These are phyloP conservation scores for Rhodinocichla rosea DNA, from an alignment of 2,113 vertebrate species.

Conservation along the genomic window DNA sequence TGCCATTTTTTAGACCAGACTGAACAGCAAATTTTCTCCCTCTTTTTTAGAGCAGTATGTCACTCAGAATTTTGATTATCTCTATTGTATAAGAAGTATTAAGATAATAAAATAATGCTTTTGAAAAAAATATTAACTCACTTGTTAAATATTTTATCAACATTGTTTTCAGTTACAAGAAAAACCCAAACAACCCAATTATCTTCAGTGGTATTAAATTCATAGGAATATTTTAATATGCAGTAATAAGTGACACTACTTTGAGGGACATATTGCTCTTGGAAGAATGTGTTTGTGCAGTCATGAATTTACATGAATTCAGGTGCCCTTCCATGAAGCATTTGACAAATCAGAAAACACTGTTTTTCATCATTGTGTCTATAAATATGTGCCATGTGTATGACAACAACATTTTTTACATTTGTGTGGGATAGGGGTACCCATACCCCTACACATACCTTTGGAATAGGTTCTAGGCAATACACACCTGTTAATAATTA, in stretches of 20 bases:
- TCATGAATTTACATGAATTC: conserved; percentile 26
- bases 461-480: not conserved
- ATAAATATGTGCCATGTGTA: not conserved
- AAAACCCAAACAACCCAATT: not conserved
- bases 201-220: conserved; percentile 33
- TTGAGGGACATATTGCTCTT: not conserved
- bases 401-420: not conserved
- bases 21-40: not conserved
- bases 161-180: conserved; percentile 48
- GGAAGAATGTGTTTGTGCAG: not conserved
- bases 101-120: not conserved
- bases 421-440: not conserved
- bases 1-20: not conserved
- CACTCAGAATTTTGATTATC: not conserved
- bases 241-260: conserved; percentile 5
- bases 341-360: not conserved
- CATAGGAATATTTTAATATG: conserved; percentile 25
- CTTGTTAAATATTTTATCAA: conserved; percentile 34
- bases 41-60: not conserved
- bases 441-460: not conserved
- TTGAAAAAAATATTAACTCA: not conserved
- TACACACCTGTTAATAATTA: not conserved
- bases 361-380: not conserved
- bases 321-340: not conserved
- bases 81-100: not conserved